Evolutionary conservation across 1,140 invertebrate genomes (phyloP).

Genomic region (Wasmannia auropunctata): DNA sequence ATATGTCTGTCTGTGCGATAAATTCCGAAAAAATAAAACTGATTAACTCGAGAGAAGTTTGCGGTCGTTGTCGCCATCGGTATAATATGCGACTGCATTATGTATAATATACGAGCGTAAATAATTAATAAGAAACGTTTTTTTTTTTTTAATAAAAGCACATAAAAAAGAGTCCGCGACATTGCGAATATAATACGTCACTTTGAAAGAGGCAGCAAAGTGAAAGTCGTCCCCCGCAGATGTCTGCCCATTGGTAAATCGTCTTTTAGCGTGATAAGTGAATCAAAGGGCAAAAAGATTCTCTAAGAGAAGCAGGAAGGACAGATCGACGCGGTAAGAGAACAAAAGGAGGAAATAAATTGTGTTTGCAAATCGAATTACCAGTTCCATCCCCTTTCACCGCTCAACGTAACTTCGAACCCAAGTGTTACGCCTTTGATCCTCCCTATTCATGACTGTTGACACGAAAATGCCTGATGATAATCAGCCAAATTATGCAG

Average conservation of each 20-base stretch:
- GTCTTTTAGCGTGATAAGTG: conserved; percentile 26
- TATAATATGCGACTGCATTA: neutral
- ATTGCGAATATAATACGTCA: neutral
- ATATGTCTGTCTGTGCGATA: neutral
- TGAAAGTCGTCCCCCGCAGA: conserved; percentile 4
- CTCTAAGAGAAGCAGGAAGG: neutral
- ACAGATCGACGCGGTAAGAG: neutral
- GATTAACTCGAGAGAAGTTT: neutral
- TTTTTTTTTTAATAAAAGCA: neutral
- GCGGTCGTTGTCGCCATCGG: neutral
- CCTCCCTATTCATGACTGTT: neutral
- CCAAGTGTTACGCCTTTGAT: conserved; percentile 23
- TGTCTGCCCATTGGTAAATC: conserved; percentile 14
- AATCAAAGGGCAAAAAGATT: neutral
- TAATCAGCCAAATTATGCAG: neutral
- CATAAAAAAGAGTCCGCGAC: neutral
- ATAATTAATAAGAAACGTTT: neutral
- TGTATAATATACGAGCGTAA: neutral
- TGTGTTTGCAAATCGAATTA: conserved; percentile 57
- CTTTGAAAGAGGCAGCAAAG: neutral
- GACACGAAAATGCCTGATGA: neutral
- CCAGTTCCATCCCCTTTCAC: neutral
- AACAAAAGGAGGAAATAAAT: conserved; percentile 53
- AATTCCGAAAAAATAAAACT: neutral
- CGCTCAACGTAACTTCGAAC: neutral